Conservation (phyloP, 2,113 vertebrate species). For the Dunckerocampus dactyliophorus region DNA sequence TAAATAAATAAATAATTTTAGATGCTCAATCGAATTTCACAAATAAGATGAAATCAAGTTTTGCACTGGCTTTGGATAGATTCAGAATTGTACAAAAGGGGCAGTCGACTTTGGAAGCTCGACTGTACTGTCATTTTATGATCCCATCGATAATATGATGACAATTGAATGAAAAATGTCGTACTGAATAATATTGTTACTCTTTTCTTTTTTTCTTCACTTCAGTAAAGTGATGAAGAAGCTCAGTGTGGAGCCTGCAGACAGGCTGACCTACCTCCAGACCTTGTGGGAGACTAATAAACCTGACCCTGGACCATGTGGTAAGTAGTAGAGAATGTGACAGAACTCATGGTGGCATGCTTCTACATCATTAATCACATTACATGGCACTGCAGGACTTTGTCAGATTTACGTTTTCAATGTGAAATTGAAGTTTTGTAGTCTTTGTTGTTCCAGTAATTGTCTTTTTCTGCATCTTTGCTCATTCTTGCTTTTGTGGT, state of each 20-base stretch:
- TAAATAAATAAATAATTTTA: too few relatives aligned
- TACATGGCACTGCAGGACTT: too few relatives aligned
- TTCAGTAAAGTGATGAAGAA: slow-evolving; percentile 92
- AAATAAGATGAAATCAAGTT: too few relatives aligned
- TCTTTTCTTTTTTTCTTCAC: slow-evolving; percentile 17
- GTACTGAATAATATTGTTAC: neutral
- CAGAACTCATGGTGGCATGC: neutral
- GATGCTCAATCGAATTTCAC: too few relatives aligned
- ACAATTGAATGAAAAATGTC: neutral
- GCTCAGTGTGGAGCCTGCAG: slow-evolving; percentile 87
- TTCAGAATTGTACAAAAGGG: too few relatives aligned
- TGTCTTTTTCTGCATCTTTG: neutral
- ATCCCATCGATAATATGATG: too few relatives aligned
- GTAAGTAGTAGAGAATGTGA: slow-evolving; percentile 67
- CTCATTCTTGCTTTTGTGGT: slow-evolving; percentile 15
- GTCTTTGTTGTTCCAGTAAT: neutral
- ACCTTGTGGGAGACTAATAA: slow-evolving; percentile 90
- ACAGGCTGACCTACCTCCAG: slow-evolving; percentile 83
- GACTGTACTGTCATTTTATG: too few relatives aligned
- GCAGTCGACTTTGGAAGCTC: too few relatives aligned
- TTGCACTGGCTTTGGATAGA: too few relatives aligned
- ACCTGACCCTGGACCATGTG: slow-evolving; percentile 90
- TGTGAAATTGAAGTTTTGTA: neutral
- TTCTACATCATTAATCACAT: neutral
- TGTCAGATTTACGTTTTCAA: neutral